These are phyloP conservation scores for Lasius fuliginosus DNA, from an alignment of 2,888 invertebrate species.

Conservation along the genomic window DNA sequence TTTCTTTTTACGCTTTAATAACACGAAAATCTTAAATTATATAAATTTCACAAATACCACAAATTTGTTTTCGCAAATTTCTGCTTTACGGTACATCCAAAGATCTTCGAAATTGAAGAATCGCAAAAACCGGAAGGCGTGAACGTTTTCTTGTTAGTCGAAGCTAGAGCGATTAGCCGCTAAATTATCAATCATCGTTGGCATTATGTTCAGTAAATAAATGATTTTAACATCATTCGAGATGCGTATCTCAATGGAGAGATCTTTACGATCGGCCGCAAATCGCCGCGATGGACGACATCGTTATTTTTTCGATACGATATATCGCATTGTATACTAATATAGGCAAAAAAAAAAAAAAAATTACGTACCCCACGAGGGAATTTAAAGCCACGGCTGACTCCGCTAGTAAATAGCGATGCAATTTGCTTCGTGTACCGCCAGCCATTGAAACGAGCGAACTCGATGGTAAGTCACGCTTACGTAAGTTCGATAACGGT, in stretches of 20 bases:
- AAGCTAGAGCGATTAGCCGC: slow-evolving; percentile 2
- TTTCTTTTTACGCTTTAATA: slow-evolving; percentile 8
- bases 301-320: slow-evolving; percentile 17
- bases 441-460: neutral
- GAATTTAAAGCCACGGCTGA: slow-evolving; percentile 55
- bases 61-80: slow-evolving; percentile 8
- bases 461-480: slow-evolving; percentile 27
- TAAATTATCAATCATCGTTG: slow-evolving; percentile 22
- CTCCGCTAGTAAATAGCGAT: slow-evolving; percentile 61
- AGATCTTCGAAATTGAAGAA: slow-evolving; percentile 38
- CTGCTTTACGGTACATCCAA: neutral
- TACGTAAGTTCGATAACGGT: slow-evolving; percentile 68
- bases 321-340: neutral
- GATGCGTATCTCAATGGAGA: slow-evolving; percentile 39
- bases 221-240: neutral
- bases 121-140: neutral
- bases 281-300: neutral
- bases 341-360: slow-evolving; percentile 12
- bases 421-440: slow-evolving; percentile 52
- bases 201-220: slow-evolving; percentile 8
- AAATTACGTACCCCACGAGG: slow-evolving; percentile 38
- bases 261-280: slow-evolving; percentile 9
- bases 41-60: slow-evolving; percentile 7
- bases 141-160: slow-evolving; percentile 10
- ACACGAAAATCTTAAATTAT: neutral